A percentile compares a stretch with the other conserved stretches of the same genome.
Evolutionary conservation across 2,113 vertebrate species (phyloP).

Genomic region (Chloropsis cyanopogon): DNA sequence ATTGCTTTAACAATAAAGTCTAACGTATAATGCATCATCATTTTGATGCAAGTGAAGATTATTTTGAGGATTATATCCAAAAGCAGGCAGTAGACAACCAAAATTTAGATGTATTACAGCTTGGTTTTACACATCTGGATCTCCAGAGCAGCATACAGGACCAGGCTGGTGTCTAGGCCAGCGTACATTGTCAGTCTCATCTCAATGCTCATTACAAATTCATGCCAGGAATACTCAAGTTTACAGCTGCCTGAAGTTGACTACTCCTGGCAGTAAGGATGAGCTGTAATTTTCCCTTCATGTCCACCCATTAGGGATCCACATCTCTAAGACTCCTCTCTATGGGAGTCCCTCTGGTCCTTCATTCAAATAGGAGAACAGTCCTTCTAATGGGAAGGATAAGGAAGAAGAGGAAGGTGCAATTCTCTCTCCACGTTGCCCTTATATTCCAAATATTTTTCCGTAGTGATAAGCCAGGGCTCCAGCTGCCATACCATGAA

Average conservation of each 20-base stretch:
- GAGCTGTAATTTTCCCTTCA: not conserved
- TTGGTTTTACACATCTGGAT: not conserved
- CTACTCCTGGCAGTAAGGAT: not conserved
- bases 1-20: not conserved
- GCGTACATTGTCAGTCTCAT: fast-evolving
- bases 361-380: not conserved
- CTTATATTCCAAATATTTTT: not conserved
- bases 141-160: not conserved
- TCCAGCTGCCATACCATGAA: not conserved
- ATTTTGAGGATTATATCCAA: not conserved
- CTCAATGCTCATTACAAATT: not conserved
- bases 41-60: not conserved
- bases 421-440: not conserved
- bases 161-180: not conserved
- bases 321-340: not conserved
- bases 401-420: not conserved
- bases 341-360: not conserved
- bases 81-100: not conserved
- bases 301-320: not conserved
- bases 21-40: not conserved
- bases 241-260: not conserved
- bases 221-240: not conserved
- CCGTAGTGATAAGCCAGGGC: not conserved
- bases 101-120: not conserved
- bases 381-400: not conserved